Percentiles rank a stretch among this genome's conserved stretches.
Evolutionary conservation across 2,888 invertebrate species (phyloP).

Genomic region (Aphrophora alni): DNA sequence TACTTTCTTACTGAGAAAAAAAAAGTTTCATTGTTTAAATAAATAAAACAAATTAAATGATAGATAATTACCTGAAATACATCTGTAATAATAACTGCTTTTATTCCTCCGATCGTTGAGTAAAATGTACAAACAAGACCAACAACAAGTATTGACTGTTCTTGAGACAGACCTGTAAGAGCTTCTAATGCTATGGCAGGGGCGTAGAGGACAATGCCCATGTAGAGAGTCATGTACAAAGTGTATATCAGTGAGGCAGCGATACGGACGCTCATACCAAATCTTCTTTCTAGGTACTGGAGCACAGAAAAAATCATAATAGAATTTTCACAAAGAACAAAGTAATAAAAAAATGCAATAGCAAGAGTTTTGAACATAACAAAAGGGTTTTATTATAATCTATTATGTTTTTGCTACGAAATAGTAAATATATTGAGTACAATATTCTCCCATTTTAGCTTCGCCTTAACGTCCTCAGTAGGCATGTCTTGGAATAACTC

Average conservation of each 20-base stretch:
- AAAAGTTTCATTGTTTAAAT: too few species aligned
- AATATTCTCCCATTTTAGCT: too few species aligned
- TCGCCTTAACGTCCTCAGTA: too few species aligned
- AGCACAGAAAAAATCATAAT: background rate
- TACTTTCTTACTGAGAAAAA: too few species aligned
- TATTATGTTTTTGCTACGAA: too few species aligned
- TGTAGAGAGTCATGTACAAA: slow-evolving; percentile 76
- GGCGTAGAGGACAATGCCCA: slow-evolving; percentile 86
- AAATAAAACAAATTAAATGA: too few species aligned
- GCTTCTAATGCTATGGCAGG: slow-evolving; percentile 82
- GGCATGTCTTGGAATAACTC: too few species aligned
- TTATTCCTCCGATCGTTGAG: slow-evolving; percentile 68
- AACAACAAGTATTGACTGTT: slow-evolving; percentile 59
- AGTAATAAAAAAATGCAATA: too few species aligned
- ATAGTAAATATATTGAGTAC: too few species aligned
- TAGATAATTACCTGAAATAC: slow-evolving; percentile 67
- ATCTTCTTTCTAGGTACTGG: background rate
- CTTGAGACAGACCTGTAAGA: slow-evolving; percentile 60
- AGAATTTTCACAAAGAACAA: too few species aligned
- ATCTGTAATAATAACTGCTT: slow-evolving; percentile 83
- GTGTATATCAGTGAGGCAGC: slow-evolving; percentile 70
- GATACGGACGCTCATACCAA: slow-evolving; percentile 64
- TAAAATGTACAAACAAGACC: slow-evolving; percentile 60
- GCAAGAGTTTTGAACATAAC: too few species aligned
- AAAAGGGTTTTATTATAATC: too few species aligned